Evolutionary conservation across 2,113 vertebrate species (phyloP), one percentile per base, ranked within the genome.

Genomic region (Gymnarchus niloticus): DNA sequence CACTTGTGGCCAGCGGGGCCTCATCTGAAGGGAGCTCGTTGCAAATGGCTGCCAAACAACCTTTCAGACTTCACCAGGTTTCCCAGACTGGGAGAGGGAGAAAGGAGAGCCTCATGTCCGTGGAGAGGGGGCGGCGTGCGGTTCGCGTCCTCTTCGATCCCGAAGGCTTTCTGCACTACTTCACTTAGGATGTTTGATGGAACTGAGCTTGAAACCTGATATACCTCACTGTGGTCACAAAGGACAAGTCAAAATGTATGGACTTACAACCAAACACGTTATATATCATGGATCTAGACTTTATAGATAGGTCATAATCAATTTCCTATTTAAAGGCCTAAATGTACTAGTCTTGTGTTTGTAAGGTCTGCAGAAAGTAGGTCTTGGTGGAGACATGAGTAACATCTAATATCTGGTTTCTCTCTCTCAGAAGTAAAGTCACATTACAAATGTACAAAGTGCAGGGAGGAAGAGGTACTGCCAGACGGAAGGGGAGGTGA

Each of bases 391-490:
- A 3, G 51, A 57, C 14, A 0, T 51, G 56, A 49, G 6, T 54
- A 28, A 6, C 9, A 28, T 90, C 87, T 44, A 89, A 80, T 90
- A 48, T 86, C 86, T 87, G 85, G 84, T 69, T 69, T 84, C 80
- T 85, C 80, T 61, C 56, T 46, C 82, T 83, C 80, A 78, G 84
- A 83, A 85, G 81, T 86, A 76, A 86, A 88, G 86, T 46, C 85
- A 59, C 86, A 85, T 61, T 25, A 37, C 85, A 89, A 90, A 83
- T 77, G 83, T 83, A 80, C 57, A 37, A 37, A 87, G 81, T 84
- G 86, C 86, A 87, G 73, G 65, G 81, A 78, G 83, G 87, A 84
- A 78, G 87, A 86, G 85, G 87, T 86, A 77, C 86, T 65, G 83
- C 76, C 21, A 78, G 46, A 48, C 44, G 88, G 85, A 83, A 76